Percentiles rank a stretch among this genome's conserved stretches.
Conservation (phyloP, 2,888 invertebrate species). For the Agrochola litura region DNA sequence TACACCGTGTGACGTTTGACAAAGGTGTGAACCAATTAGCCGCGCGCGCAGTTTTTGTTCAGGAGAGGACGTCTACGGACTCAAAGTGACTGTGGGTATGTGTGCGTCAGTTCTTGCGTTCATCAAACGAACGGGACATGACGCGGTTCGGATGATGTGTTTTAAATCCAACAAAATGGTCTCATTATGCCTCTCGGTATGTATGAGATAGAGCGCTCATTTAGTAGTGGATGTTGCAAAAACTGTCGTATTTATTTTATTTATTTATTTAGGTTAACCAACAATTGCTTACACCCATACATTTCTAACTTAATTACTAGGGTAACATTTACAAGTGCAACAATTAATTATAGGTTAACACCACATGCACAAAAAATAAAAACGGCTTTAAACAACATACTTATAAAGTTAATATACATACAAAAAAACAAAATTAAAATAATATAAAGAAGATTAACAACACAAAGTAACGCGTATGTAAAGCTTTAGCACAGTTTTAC, state of each 20-base stretch:
- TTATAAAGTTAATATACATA: too few relatives aligned
- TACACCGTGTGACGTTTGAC: conserved; percentile 40
- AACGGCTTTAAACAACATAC: too few relatives aligned
- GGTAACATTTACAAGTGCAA: too few relatives aligned
- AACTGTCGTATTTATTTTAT: too few relatives aligned
- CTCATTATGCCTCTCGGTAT: conserved; percentile 6
- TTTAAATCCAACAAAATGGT: conserved; percentile 25
- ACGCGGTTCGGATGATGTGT: conserved; percentile 31
- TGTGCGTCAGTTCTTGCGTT: conserved; percentile 11
- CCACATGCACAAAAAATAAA: too few relatives aligned
- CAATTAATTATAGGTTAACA: too few relatives aligned
- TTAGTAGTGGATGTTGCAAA: not conserved
- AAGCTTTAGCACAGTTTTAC: not conserved
- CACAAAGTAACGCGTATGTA: not conserved
- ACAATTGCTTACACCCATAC: too few relatives aligned
- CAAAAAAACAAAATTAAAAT: too few relatives aligned
- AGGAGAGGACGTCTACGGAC: conserved; percentile 26
- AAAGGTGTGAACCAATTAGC: conserved; percentile 66
- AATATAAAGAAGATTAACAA: too few relatives aligned
- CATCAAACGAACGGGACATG: conserved; percentile 53
- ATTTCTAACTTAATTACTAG: too few relatives aligned
- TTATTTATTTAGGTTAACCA: too few relatives aligned
- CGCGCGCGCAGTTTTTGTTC: conserved; percentile 45
- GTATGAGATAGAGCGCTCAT: not conserved
- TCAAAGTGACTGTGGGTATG: not conserved